A percentile compares a stretch with the other conserved stretches of the same genome.
Evolutionary conservation across 1,140 invertebrate species (phyloP).

Genomic region (Drosophila tani): DNA sequence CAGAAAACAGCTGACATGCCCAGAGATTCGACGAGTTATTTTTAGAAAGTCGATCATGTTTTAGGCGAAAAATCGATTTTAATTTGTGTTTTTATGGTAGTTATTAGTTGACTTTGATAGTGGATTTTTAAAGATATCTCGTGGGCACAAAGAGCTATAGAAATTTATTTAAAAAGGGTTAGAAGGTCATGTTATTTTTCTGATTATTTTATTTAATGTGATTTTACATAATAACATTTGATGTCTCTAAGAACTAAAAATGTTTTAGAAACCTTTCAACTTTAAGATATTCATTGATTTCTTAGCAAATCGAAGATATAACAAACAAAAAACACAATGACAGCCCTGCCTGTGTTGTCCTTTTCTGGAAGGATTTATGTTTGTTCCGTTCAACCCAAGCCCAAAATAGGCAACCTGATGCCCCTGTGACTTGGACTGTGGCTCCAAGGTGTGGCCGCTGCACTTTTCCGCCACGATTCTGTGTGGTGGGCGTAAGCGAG

Average conservation of each 20-base stretch:
- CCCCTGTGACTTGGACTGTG: conserved; percentile 42
- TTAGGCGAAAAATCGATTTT: conserved; percentile 16
- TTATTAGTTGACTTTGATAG: neutral
- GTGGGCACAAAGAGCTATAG: neutral
- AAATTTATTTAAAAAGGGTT: neutral
- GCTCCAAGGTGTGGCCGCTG: conserved; percentile 45
- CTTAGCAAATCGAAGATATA: no score
- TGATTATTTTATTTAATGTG: no score
- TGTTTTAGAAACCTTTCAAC: no score
- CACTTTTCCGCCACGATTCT: conserved; percentile 28
- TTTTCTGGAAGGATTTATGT: conserved; percentile 19
- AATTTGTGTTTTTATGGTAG: neutral
- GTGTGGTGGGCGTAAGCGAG: conserved; percentile 30
- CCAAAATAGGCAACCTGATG: conserved; percentile 46
- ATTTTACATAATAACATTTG: no score
- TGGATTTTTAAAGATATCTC: neutral
- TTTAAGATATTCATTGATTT: neutral
- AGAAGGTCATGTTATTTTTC: no score
- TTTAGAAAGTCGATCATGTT: conserved; percentile 56
- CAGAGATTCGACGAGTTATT: conserved; percentile 38
- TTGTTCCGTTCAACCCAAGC: neutral
- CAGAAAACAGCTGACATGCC: conserved; percentile 48
- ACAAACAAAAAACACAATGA: neutral
- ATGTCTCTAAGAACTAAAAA: no score
- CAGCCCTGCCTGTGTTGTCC: conserved; percentile 9